Evolutionary conservation across 1,140 invertebrate species (phyloP), one percentile per base, ranked within the genome.

Genomic region (Magallana ariakensis): DNA sequence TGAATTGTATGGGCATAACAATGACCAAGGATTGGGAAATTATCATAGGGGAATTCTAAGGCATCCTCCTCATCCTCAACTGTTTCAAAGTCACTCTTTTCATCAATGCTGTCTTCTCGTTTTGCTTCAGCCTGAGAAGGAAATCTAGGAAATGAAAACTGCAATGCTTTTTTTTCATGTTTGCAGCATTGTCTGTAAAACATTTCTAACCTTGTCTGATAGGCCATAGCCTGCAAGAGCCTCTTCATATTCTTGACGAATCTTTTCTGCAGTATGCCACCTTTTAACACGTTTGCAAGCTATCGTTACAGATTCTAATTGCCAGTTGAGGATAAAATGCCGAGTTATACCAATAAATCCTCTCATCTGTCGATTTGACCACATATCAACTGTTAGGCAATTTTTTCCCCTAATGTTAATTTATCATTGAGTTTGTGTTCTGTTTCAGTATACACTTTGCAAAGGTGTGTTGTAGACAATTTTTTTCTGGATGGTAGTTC

Each of bases 101-200:
- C 46, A n/a, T 19, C 54, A 56, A 46, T 83, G 15, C 62, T 33
- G 80, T 70, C 33, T 56, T 87, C 62, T 70, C n/a, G 22, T 55
- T 75, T 75, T 26, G 70, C 62, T 11, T 83, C 53, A 75, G 13
- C 33, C 19, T 54, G 26, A 19, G 66, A 58, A 9, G n/a, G 33
- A 75, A 56, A 87, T 55, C 87, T 84, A 55, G 87, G 84, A 7
- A 88, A 60, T 56, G 84, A 85, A 88, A 85, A 85, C 15, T 85
- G 54, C 10, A 88, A 85, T 26, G 84, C 87, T 54, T 88, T 88
- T 82, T 88, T 82, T 81, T 85, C 84, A 88, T 88, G 46, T 85
- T 88, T 9, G 87, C 57, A 55, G 87, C 87, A 82, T 88, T 88
- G 55, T 85, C 87, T 82, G 26, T 88, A 19, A 85, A 56, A 88